Conservation (phyloP, 2,113 vertebrate species). For the Odocoileus hemionus region DNA sequence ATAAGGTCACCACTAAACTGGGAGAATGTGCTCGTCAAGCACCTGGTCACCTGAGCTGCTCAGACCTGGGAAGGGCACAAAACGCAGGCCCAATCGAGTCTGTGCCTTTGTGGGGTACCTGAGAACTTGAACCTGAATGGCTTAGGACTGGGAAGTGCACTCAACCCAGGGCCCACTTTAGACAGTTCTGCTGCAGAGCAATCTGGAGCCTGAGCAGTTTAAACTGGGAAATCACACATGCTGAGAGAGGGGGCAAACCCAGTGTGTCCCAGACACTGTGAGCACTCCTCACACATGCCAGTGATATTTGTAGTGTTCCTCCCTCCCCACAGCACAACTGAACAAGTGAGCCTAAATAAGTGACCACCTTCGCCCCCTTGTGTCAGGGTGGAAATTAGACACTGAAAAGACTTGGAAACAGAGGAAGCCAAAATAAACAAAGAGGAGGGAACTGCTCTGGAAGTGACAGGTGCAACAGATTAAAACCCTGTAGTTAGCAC, state of each 20-base stretch:
- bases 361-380: not conserved
- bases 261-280: not conserved
- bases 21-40: not conserved
- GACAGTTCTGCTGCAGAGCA: not conserved
- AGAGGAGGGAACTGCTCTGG: not conserved
- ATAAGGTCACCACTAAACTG: not conserved
- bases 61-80: not conserved
- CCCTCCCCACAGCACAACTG: not conserved
- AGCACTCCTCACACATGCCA: not conserved
- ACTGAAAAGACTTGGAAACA: not conserved
- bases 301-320: not conserved
- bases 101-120: not conserved
- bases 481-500: not conserved
- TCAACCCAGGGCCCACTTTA: not conserved
- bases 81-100: not conserved
- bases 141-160: not conserved
- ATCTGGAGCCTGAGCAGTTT: not conserved
- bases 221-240: not conserved
- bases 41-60: not conserved
- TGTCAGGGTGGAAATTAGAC: not conserved
- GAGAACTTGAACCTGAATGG: not conserved
- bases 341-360: not conserved
- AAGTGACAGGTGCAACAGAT: not conserved
- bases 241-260: not conserved
- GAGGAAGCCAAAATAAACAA: not conserved